phyloP scores from a whole-genome alignment of 2,797 vertebrate species.

The Enteromius paludinosus region DNA sequence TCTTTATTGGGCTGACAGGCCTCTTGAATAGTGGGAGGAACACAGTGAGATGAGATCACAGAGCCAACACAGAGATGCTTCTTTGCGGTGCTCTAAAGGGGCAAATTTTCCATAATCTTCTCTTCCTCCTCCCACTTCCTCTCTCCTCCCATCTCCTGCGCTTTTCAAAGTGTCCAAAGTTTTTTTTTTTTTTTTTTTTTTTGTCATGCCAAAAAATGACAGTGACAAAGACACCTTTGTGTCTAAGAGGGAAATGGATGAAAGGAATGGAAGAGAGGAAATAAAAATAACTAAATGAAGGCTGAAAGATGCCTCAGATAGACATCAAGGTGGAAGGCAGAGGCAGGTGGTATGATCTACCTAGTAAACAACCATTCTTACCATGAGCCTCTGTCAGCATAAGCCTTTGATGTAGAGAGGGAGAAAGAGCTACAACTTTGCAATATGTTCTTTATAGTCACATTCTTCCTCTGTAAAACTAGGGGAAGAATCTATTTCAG shows the following conservation, averaged over 20 bases:
- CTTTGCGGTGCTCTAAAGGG: conserved; percentile 53
- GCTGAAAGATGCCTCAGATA: conserved; percentile 60
- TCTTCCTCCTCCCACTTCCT: conserved; percentile 53
- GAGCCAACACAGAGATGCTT: conserved; percentile 8
- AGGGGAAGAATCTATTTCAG: conserved; percentile 53
- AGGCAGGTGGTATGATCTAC: conserved; percentile 62
- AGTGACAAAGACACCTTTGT: conserved; percentile 72
- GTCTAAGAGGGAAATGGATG: conserved; percentile 67
- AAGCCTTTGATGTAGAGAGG: conserved; percentile 51
- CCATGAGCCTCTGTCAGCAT: conserved; percentile 50
- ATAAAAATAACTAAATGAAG: conserved; percentile 76
- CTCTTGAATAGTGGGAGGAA: conserved; percentile 39
- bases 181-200: conserved; percentile 57
- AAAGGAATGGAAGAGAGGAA: conserved; percentile 65
- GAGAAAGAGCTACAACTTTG: conserved; percentile 45
- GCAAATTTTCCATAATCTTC: conserved; percentile 37
- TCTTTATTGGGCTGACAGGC: conserved; percentile 46
- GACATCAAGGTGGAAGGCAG: conserved; percentile 65
- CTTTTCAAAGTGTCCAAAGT: conserved; percentile 69
- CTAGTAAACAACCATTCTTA: conserved; percentile 63
- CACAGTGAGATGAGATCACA: conserved; percentile 42
- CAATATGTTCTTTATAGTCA: conserved; percentile 49
- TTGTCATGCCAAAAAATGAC: conserved; percentile 40
- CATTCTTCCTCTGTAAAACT: conserved; percentile 28
- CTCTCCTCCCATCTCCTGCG: conserved; percentile 56